Evolutionary conservation across 2,113 vertebrate genomes (phyloP), one percentile per base, ranked within the genome.

Genomic region (Herpetotheres cachinnans): DNA sequence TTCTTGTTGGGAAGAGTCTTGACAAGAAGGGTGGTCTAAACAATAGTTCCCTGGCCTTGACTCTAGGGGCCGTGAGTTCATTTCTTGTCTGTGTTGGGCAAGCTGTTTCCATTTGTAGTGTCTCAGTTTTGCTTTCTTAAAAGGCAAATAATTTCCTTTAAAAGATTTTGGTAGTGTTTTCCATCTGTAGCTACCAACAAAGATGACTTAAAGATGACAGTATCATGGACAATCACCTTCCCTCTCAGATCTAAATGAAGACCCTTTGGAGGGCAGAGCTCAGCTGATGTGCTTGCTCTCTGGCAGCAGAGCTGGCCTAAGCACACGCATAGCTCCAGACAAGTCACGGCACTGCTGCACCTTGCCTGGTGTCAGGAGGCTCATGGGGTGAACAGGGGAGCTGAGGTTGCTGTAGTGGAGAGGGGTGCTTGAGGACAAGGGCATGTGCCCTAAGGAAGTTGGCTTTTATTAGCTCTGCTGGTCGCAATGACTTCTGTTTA

Each of bases 341-440:
- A 6, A 55, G 76, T 17, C 63, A 6, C 5, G 7, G 76, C 63
- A 1, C 67, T 44, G 67, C 73, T 63, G 82, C 56, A 4, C 19
- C 58, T 40, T 6, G 44, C 65, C 65, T 36, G 2, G 61, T 50
- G 55, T 49, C 67, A 14, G 76, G 66, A 67, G 55, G 56, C 66
- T 91, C 30, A 1, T 9, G 71, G 58, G 82, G 32, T 61, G 89
- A 42, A 24, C 47, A 62, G 84, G n/a, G 70, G 83, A 82, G 62
- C 89, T 69, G 83, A 86, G 82, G 74, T 25, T 55, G 3, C 91
- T 76, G 79, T 65, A 67, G 49, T 5, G 50, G 61, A 42, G 67
- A 73, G 79, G 81, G 66, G 65, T 88, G 74, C 29, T 29, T 61
- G 91, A 72, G 91, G 89, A 83, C 76, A 61, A 69, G 86, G 80